Conservation (phyloP, 2,113 vertebrate species). For the Melanotaenia duboulayi region DNA sequence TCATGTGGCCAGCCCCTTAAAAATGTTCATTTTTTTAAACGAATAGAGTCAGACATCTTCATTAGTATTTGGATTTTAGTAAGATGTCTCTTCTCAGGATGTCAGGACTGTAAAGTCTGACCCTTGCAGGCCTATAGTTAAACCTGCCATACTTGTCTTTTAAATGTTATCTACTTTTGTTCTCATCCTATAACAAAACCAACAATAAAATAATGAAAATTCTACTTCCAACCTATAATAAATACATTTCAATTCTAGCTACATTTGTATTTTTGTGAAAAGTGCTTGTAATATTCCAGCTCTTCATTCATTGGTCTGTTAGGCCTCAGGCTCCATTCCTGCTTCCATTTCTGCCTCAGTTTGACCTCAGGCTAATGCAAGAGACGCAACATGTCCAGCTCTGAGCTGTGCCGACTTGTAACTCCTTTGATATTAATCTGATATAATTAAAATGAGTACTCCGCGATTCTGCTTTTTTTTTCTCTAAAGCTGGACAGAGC, state of each 20-base stretch:
- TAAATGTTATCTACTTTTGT: background rate
- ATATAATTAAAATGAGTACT: conserved; percentile 41
- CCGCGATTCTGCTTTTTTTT: conserved; percentile 14
- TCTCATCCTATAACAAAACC: background rate
- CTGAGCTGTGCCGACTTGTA: conserved; percentile 31
- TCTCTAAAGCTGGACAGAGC: background rate
- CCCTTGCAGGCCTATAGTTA: background rate
- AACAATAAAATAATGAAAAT: background rate
- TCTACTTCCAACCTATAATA: no score
- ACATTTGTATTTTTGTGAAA: background rate
- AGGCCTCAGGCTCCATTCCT: conserved; percentile 34
- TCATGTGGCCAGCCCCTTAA: background rate
- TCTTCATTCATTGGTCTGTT: conserved; percentile 40
- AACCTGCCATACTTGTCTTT: background rate
- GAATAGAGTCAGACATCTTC: background rate
- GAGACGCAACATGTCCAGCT: conserved; percentile 16
- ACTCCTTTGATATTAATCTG: conserved; percentile 27
- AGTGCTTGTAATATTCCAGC: conserved; percentile 25
- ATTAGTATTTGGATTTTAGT: background rate
- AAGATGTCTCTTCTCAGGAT: background rate
- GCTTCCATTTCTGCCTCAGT: conserved; percentile 24
- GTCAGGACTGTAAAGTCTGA: background rate
- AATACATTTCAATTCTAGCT: no score
- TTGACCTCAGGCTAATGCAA: conserved; percentile 32
- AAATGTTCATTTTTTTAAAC: background rate